A percentile compares a stretch with the other conserved stretches of the same genome.
phyloP scores from a whole-genome alignment of 2,888 invertebrate species.

The Heteromyza rotundicornis region DNA sequence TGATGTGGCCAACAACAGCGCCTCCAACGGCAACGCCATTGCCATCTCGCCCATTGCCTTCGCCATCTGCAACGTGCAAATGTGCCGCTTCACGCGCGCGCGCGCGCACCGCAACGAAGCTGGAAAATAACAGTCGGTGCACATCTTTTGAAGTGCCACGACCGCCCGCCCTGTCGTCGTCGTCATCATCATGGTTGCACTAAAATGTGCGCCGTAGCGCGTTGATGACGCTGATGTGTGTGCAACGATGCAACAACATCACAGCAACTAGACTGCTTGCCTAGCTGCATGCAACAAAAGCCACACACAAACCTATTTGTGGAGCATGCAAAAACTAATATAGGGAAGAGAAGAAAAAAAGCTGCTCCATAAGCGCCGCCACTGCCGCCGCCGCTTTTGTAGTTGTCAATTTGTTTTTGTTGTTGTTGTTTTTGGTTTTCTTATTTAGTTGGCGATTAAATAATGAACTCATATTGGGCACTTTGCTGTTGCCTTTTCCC shows the following conservation, averaged over 20 bases:
- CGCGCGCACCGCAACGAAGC: conserved; percentile 22
- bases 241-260: conserved; percentile 29
- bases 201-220: conserved; percentile 36
- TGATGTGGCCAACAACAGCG: conserved; percentile 22
- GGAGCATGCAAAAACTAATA: neutral
- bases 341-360: conserved; percentile 14
- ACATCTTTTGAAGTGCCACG: conserved; percentile 46
- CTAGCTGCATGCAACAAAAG: conserved; percentile 38
- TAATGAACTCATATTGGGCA: conserved; percentile 56
- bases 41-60: neutral
- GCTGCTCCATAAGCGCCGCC: conserved; percentile 12
- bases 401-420: conserved; percentile 55
- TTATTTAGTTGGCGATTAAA: conserved; percentile 56
- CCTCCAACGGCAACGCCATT: neutral
- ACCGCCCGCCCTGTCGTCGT: conserved; percentile 30
- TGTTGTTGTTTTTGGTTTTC: conserved; percentile 53
- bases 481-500: too few species aligned
- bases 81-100: conserved; percentile 23
- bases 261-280: conserved; percentile 39
- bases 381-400: conserved; percentile 31
- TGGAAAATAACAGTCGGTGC: conserved; percentile 29
- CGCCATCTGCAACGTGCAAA: conserved; percentile 2
- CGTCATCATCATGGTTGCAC: conserved; percentile 31
- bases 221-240: conserved; percentile 46
- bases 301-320: conserved; percentile 9